Evolutionary conservation across 1,140 invertebrate species (phyloP).

Genomic region (Diorhabda sublineata): DNA sequence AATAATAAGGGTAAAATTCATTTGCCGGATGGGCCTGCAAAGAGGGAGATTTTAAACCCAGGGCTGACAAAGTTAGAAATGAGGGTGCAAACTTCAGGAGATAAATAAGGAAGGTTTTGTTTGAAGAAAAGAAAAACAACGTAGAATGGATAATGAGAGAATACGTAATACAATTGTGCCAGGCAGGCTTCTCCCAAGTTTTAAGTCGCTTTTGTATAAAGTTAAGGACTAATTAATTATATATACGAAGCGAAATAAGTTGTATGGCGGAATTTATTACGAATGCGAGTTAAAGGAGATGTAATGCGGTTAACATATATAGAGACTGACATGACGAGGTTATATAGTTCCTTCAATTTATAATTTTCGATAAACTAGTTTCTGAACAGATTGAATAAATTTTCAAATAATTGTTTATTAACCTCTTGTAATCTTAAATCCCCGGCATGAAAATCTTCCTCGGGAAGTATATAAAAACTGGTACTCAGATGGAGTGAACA

Average conservation of each 20-base stretch:
- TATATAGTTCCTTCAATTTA: too few species aligned
- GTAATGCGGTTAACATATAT: not conserved
- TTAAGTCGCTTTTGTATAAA: slow-evolving; percentile 14
- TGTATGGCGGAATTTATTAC: not conserved
- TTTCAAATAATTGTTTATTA: too few species aligned
- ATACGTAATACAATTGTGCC: slow-evolving; percentile 13
- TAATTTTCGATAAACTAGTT: too few species aligned
- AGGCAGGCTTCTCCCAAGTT: slow-evolving; percentile 15
- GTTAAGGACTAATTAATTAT: slow-evolving; percentile 6
- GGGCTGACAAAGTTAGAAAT: slow-evolving; percentile 35
- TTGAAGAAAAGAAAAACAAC: slow-evolving; percentile 23
- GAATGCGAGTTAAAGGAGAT: not conserved
- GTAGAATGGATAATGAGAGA: slow-evolving; percentile 19
- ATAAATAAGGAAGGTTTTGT: slow-evolving; percentile 29
- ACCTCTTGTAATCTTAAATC: too few species aligned
- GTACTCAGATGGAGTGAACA: too few species aligned
- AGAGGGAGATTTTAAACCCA: slow-evolving; percentile 36
- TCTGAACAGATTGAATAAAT: too few species aligned
- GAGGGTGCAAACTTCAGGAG: slow-evolving; percentile 34
- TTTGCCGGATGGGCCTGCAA: slow-evolving; percentile 19
- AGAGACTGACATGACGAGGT: not conserved
- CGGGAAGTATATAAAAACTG: too few species aligned
- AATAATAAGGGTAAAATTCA: slow-evolving; percentile 13
- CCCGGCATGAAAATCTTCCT: too few species aligned
- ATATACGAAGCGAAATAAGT: slow-evolving; percentile 2